These are phyloP conservation scores for Columbina picui DNA, from an alignment of 2,113 vertebrate genomes.

Conservation along the genomic window DNA sequence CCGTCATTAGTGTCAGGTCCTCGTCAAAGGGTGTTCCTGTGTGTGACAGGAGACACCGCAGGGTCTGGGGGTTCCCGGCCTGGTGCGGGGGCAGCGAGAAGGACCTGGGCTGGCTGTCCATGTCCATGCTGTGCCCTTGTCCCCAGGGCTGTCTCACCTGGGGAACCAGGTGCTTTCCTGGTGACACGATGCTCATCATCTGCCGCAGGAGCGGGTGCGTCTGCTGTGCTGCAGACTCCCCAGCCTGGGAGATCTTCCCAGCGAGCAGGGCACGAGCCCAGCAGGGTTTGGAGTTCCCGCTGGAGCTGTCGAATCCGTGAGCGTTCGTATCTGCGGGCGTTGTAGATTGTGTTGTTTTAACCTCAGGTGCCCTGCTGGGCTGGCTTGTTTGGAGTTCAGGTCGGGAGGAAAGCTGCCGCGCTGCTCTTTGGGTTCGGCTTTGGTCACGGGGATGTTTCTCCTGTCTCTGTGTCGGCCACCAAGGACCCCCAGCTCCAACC, in stretches of 20 bases:
- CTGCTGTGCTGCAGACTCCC: background rate
- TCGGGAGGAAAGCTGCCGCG: background rate
- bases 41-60: background rate
- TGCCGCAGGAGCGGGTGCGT: background rate
- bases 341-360: background rate
- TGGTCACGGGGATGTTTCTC: background rate
- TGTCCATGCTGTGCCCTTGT: background rate
- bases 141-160: background rate
- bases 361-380: conserved; percentile 8
- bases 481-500: background rate
- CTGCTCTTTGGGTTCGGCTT: background rate
- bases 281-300: background rate
- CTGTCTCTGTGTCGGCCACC: background rate
- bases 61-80: background rate
- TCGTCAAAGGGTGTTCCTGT: background rate
- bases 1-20: background rate
- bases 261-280: background rate
- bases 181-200: background rate
- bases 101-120: background rate
- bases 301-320: background rate
- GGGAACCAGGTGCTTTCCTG: background rate
- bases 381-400: background rate
- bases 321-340: background rate
- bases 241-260: background rate
- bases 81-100: background rate